A percentile compares a stretch with the other conserved stretches of the same genome.
Evolutionary conservation across 1,140 invertebrate species (phyloP).

Genomic region (Geopemphigus sp.): DNA sequence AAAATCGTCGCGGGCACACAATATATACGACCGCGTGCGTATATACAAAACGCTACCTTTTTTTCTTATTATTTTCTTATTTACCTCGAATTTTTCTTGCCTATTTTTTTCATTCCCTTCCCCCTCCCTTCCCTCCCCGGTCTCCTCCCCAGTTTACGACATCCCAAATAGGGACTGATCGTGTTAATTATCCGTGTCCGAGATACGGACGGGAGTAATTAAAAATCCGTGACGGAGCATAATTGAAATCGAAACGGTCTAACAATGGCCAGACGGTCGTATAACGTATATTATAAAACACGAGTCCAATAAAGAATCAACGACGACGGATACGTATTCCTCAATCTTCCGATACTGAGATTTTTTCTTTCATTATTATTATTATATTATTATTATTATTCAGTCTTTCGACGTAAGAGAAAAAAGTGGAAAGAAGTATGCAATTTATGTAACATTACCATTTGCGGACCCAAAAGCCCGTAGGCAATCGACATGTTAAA

Average conservation of each 20-base stretch:
- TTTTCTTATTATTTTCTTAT: too few species aligned
- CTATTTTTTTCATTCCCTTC: neutral
- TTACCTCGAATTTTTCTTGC: neutral
- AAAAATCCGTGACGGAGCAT: slow-evolving; percentile 37
- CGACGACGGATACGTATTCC: neutral
- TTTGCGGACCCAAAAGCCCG: slow-evolving; percentile 33
- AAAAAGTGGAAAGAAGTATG: slow-evolving; percentile 17
- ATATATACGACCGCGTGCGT: neutral
- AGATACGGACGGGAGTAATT: slow-evolving; percentile 36
- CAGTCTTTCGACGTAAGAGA: neutral
- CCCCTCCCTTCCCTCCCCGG: neutral
- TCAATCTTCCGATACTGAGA: neutral
- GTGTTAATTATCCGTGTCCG: slow-evolving; percentile 34
- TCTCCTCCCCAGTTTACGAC: slow-evolving; percentile 18
- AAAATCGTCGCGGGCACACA: slow-evolving; percentile 22
- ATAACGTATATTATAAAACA: neutral
- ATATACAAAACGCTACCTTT: neutral
- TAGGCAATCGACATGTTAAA: slow-evolving; percentile 21
- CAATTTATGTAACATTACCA: slow-evolving; percentile 46
- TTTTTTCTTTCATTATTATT: too few species aligned
- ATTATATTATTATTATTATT: neutral
- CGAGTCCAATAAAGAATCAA: slow-evolving; percentile 34
- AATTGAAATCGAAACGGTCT: slow-evolving; percentile 32
- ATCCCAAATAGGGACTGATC: slow-evolving; percentile 45
- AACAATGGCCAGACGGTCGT: slow-evolving; percentile 30